These are phyloP conservation scores for Netelia fuscicornis DNA, from an alignment of 2,888 invertebrate genomes.

Conservation along the genomic window DNA sequence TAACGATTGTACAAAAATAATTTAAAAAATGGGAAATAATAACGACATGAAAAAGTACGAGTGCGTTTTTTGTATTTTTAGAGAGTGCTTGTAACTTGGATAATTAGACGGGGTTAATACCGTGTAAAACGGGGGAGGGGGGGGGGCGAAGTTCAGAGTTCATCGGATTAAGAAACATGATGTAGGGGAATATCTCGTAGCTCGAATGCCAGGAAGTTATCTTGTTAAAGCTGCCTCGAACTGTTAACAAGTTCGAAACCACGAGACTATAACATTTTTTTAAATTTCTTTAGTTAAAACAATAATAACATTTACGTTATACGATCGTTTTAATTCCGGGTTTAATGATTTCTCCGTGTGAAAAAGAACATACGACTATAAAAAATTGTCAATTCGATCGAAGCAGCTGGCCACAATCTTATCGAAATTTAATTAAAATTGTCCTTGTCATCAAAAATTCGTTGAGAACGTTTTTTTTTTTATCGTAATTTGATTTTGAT, in stretches of 20 bases:
- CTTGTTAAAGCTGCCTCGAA: conserved; percentile 33
- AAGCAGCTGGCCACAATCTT: conserved; percentile 4
- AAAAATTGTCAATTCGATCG: neutral
- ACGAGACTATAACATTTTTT: neutral
- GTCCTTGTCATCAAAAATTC: neutral
- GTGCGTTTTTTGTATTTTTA: no score
- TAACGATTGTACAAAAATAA: neutral
- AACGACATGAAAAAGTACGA: neutral
- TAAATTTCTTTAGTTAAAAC: neutral
- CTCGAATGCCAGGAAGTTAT: conserved; percentile 21
- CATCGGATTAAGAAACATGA: conserved; percentile 21
- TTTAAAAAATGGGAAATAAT: neutral
- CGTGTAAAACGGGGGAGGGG: conserved; percentile 12
- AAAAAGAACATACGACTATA: neutral
- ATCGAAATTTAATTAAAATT: conserved; percentile 17
- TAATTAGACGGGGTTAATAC: neutral
- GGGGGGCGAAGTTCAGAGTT: conserved; percentile 24
- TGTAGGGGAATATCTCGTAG: conserved; percentile 9
- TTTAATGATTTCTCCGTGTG: neutral
- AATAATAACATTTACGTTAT: neutral
- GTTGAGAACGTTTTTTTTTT: neutral
- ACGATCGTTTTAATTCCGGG: neutral
- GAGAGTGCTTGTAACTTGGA: conserved; percentile 18
- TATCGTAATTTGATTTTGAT: conserved; percentile 14
- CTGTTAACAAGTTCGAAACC: conserved; percentile 35